Base-by-base conservation (phyloP, 2,888 invertebrate species). In the Boloria selene region DNA sequence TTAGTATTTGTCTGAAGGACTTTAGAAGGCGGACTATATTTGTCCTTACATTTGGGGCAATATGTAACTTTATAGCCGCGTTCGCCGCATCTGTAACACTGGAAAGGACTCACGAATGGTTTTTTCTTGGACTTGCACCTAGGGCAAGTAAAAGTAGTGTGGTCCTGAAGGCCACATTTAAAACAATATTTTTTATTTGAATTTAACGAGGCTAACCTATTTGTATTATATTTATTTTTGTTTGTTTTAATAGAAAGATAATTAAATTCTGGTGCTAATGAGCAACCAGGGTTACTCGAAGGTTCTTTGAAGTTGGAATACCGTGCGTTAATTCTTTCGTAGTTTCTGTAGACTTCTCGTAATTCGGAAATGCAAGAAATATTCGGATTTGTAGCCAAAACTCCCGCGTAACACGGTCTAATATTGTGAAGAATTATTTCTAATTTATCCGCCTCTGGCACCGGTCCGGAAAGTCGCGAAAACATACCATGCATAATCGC, bases 401-500 rank as follows among this genome's bases (percentile, higher is more conserved):
- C 22, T 22, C 22, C 22, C 3, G 22, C 22, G 22, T 22, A 22
- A 22, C 22, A 22, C 22, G 22, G 71, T 4, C 68, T 42, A 5
- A 70, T 67, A 13, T 71, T 72, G 50, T 72, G 74, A 3, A 68
- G 38, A 4, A 70, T 18, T 2, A 70, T 69, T 49, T 71, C 66
- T 13, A 69, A 53, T 49, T 69, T 60, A n/a, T 73, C 73, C 4
- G 62, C 52, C n/a, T 73, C 69, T 4, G 67, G 31, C 4, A 68
- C 13, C 0, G 59, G 31, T n/a, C 64, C 64, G 42, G 31, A 44
- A 10, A 73, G 47, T 7, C 70, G 51, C 4, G 71, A 68, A 47
- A 72, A 71, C 67, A 72, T 66, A 14, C 69, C 70, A 13, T 53
- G 22, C 71, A 72, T 68, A 47, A 72, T 68, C 10, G 68, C 54